These are phyloP conservation scores for Lasioglossum malachurum DNA, from an alignment of 2,888 invertebrate species.

Conservation along the genomic window DNA sequence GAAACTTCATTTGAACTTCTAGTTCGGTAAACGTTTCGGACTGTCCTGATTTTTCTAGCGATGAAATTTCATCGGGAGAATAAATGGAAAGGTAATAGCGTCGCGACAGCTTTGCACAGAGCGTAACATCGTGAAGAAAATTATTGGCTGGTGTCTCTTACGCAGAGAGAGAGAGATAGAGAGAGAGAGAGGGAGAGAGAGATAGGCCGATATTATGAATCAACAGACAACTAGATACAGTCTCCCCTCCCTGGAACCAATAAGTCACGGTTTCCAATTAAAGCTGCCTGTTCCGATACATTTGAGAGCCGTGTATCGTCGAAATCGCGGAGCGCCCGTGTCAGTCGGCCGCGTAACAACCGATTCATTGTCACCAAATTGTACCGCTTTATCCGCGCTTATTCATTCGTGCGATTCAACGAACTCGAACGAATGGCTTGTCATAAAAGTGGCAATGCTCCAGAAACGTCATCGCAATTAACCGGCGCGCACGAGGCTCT, in stretches of 20 bases:
- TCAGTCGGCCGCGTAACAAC: not conserved
- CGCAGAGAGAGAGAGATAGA: not conserved
- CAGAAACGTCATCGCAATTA: conserved; percentile 21
- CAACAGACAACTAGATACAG: not conserved
- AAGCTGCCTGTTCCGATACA: not conserved
- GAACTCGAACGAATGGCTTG: not conserved
- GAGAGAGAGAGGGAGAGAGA: too few species aligned
- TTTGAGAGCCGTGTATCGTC: not conserved
- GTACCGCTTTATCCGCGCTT: conserved; percentile 7
- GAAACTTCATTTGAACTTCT: not conserved
- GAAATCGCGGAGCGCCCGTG: not conserved
- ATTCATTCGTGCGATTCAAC: not conserved
- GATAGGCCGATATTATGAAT: conserved; percentile 2
- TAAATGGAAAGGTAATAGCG: not conserved
- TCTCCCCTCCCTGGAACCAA: not conserved
- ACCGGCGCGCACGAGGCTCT: not conserved
- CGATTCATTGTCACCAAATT: conserved; percentile 12
- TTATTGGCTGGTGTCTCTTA: not conserved
- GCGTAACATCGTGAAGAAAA: not conserved
- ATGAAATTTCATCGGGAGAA: not conserved
- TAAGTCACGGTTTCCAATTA: not conserved
- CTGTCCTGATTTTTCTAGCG: not conserved
- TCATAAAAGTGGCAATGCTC: conserved; percentile 14
- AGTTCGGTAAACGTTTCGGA: not conserved
- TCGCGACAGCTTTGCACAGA: not conserved